Conservation (phyloP, 1,140 invertebrate genomes). For the Drosophila aff. region DNA sequence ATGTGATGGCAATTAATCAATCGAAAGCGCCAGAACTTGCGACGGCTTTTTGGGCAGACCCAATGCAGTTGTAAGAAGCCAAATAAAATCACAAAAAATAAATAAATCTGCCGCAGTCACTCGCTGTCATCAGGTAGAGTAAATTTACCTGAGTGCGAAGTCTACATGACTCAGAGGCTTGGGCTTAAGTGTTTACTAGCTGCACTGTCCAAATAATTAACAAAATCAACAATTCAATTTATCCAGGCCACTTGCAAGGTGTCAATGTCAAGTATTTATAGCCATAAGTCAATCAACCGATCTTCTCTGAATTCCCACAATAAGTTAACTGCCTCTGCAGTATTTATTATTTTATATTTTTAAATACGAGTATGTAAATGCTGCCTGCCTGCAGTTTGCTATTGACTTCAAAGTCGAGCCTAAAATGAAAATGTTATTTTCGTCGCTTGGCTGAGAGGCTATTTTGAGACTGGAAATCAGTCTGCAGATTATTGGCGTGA, state of each 20-base stretch:
- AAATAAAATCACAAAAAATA: neutral
- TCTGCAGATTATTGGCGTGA: constrained; percentile 25
- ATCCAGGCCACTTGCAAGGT: constrained; percentile 56
- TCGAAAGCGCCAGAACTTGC: constrained; percentile 25
- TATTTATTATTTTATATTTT: constrained; percentile 5
- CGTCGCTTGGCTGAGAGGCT: constrained; percentile 27
- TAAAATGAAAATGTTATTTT: constrained; percentile 43
- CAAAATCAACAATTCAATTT: constrained; percentile 42
- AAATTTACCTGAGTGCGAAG: constrained; percentile 26
- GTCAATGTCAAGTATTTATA: constrained; percentile 60
- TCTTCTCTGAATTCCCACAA: constrained; percentile 2
- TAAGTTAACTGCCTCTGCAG: neutral
- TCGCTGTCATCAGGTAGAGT: constrained; percentile 4
- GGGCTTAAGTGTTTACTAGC: constrained; percentile 30
- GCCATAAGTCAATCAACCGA: constrained; percentile 25
- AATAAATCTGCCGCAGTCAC: constrained; percentile 15
- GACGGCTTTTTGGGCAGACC: neutral
- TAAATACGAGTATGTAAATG: constrained; percentile 5
- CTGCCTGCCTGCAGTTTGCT: constrained; percentile 11
- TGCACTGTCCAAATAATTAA: constrained; percentile 52
- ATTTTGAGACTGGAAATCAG: constrained; percentile 54
- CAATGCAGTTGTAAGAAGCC: constrained; percentile 19
- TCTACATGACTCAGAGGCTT: constrained; percentile 32
- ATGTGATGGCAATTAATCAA: constrained; percentile 48
- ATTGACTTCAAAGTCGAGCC: constrained; percentile 24